phyloP scores from a whole-genome alignment of 2,797 vertebrate genomes.

The Thunnus albacares region DNA sequence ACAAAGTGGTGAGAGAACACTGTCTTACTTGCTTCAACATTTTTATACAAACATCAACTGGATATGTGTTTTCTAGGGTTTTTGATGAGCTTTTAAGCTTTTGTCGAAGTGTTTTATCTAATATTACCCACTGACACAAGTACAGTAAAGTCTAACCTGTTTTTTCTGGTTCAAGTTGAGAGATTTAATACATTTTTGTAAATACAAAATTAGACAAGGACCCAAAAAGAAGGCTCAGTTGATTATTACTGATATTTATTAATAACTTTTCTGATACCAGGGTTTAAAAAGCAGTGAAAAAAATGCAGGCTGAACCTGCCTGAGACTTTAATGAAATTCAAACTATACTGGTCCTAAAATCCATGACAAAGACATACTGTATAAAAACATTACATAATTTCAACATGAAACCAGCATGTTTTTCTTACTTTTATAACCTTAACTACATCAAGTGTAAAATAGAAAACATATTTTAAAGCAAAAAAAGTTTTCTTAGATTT shows the following conservation, averaged over 20 bases:
- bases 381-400: neutral
- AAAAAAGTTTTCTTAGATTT: neutral
- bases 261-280: neutral
- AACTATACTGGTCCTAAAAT: neutral
- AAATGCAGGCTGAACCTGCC: no score
- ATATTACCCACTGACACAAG: neutral
- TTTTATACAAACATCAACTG: slow-evolving; percentile 5
- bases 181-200: neutral
- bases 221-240: neutral
- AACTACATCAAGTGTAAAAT: neutral
- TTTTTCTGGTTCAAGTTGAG: neutral
- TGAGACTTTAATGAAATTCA: no score
- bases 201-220: neutral
- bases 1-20: slow-evolving; percentile 44
- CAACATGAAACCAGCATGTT: neutral
- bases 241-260: neutral
- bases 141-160: neutral
- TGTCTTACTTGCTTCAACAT: slow-evolving; percentile 18
- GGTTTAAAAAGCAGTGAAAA: neutral
- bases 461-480: neutral
- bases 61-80: neutral
- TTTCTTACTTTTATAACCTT: neutral
- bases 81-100: slow-evolving; percentile 23
- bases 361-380: neutral
- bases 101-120: slow-evolving; percentile 20